A percentile compares a stretch with the other conserved stretches of the same genome.
Evolutionary conservation across 2,113 vertebrate genomes (phyloP).

Genomic region (Peromyscus polionotus): DNA sequence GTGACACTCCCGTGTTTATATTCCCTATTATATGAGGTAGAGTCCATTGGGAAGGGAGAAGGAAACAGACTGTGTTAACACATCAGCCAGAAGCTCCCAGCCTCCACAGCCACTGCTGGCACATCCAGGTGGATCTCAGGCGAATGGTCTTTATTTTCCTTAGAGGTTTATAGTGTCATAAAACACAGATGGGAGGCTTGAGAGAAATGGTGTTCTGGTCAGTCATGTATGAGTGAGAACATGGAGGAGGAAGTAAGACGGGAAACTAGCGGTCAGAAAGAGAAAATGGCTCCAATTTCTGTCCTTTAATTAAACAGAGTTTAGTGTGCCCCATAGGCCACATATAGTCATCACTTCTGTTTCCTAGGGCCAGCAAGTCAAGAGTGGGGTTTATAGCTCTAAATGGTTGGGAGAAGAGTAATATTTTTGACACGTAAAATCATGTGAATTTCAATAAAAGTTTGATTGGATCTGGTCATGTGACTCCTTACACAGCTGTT

Average conservation of each 20-base stretch:
- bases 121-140: not conserved
- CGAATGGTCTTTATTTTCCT: not conserved
- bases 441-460: conserved; percentile 22
- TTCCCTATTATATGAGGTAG: not conserved
- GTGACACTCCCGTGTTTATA: not conserved
- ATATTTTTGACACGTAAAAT: conserved; percentile 37
- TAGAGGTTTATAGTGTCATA: not conserved
- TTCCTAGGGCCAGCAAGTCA: not conserved
- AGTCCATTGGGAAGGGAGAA: not conserved
- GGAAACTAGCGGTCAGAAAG: not conserved
- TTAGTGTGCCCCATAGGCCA: not conserved
- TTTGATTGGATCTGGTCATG: not conserved
- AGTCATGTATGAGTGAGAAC: not conserved
- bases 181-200: not conserved
- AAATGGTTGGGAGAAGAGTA: not conserved
- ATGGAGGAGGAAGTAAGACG: not conserved
- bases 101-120: not conserved
- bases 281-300: not conserved
- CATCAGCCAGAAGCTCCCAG: not conserved
- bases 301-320: not conserved
- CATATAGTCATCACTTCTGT: not conserved
- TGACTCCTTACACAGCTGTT: not conserved
- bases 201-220: not conserved
- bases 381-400: conserved; percentile 22
- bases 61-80: not conserved